phyloP scores from a whole-genome alignment of 2,888 invertebrate species.

The Reticulitermes lucifugus region DNA sequence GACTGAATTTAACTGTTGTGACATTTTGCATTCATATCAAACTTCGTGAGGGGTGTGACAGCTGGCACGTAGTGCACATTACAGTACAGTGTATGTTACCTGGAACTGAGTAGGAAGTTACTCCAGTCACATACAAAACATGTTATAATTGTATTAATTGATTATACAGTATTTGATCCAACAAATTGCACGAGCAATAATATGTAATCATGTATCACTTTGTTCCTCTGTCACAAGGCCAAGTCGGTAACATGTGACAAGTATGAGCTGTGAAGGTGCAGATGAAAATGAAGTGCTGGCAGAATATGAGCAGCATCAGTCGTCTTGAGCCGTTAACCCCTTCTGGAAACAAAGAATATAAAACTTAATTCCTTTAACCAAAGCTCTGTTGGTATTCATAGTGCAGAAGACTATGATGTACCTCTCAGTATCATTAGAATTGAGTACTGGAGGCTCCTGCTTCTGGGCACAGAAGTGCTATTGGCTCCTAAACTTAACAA shows the following conservation, averaged over 20 bases:
- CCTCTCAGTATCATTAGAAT: constrained; percentile 71
- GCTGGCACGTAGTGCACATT: constrained; percentile 32
- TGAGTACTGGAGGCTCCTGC: constrained; percentile 79
- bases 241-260: constrained; percentile 86
- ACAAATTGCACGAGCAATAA: no score
- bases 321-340: constrained; percentile 77
- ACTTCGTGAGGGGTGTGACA: constrained; percentile 32
- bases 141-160: constrained; percentile 16
- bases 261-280: constrained; percentile 76
- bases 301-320: constrained; percentile 75
- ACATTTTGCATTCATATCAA: constrained; percentile 48
- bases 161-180: background rate
- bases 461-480: constrained; percentile 73
- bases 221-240: constrained; percentile 83
- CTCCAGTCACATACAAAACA: constrained; percentile 2
- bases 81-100: constrained; percentile 28
- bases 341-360: constrained; percentile 72
- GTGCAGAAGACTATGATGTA: constrained; percentile 69
- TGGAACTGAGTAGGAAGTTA: constrained; percentile 4
- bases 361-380: constrained; percentile 75
- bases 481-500: constrained; percentile 71
- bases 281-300: constrained; percentile 74
- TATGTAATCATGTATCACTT: no score
- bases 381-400: constrained; percentile 55
- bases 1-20: constrained; percentile 31